phyloP scores from a whole-genome alignment of 1,140 invertebrate species.

The Myzus persicae region DNA sequence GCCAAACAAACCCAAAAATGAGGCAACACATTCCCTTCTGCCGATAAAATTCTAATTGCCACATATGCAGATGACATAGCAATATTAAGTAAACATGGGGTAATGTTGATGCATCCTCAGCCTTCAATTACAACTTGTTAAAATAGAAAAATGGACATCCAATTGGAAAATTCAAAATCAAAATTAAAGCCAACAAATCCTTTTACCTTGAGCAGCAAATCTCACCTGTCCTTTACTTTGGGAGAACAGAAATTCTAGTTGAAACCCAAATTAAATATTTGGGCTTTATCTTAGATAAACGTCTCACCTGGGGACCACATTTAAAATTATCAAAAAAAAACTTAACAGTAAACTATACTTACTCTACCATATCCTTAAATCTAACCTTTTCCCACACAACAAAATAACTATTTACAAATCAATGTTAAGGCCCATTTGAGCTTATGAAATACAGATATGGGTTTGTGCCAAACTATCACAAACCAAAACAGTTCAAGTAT shows the following conservation, averaged over 20 bases:
- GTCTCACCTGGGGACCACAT: neutral
- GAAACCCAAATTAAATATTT: too few relatives aligned
- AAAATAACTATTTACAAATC: neutral
- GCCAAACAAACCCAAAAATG: too few relatives aligned
- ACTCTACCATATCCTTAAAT: neutral
- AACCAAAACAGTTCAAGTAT: neutral
- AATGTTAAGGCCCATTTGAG: neutral
- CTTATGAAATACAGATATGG: neutral
- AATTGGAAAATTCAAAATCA: conserved; percentile 22
- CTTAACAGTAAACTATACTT: too few relatives aligned
- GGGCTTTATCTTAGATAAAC: neutral
- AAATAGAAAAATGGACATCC: neutral
- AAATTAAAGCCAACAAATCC: neutral
- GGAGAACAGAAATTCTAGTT: too few relatives aligned
- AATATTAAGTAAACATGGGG: neutral
- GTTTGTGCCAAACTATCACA: neutral
- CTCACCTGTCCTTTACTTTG: neutral
- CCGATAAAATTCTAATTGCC: neutral
- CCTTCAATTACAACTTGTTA: too few relatives aligned
- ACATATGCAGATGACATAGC: neutral
- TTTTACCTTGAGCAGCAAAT: neutral
- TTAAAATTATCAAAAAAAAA: too few relatives aligned
- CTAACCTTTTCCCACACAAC: neutral
- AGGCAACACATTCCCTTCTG: too few relatives aligned
- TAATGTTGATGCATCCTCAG: neutral